Evolutionary conservation across 2,797 vertebrate species (phyloP), one percentile per base, ranked within the genome.

Genomic region (Cephalopachus bancanus): DNA sequence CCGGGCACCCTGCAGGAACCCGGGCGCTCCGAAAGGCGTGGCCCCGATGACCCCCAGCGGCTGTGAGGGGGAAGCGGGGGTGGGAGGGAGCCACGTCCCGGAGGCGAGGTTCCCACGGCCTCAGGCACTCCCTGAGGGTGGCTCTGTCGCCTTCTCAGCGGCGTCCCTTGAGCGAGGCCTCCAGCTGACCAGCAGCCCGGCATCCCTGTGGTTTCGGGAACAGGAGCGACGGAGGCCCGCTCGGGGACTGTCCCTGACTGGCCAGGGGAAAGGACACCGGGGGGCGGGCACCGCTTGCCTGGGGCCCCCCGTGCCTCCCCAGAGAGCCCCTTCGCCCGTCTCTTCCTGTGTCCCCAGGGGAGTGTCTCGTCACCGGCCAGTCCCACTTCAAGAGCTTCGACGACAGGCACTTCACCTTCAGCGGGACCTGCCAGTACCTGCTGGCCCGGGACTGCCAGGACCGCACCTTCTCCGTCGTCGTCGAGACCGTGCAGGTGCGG

Each of bases 301-400:
- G 37, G 37, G 37, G 37, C 3, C 37, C 37, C 37, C 37, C 37
- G 3, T 37, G 37, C 37, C 37, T 37, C 37, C 37, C 37, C 37
- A 3, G 37, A 37, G 37, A 37, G 2, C 37, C 37, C 37, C 37
- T 37, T 37, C 37, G 37, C 37, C 37, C 37, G 7, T 0, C 16
- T 16, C n/a, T 91, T 51, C 14, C 2, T 60, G 62, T 69, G 6
- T 15, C 30, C 33, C 62, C 94, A 99, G 99, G 99, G 19, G 99
- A 99, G 96, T 99, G 99, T 97, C 98, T 99, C 65, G 99, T 99
- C 98, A 99, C 99, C 0, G 99, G 99, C 60, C 99, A 99, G 81
- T 99, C 99, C 71, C 99, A 99, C 98, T 99, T 99, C 98, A 99
- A 99, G 98, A 99, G 99, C 83, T 99, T 99, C 79, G 99, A 99